Base-by-base conservation (phyloP, 2,797 vertebrate genomes). In the Tragelaphus eurycerus region DNA sequence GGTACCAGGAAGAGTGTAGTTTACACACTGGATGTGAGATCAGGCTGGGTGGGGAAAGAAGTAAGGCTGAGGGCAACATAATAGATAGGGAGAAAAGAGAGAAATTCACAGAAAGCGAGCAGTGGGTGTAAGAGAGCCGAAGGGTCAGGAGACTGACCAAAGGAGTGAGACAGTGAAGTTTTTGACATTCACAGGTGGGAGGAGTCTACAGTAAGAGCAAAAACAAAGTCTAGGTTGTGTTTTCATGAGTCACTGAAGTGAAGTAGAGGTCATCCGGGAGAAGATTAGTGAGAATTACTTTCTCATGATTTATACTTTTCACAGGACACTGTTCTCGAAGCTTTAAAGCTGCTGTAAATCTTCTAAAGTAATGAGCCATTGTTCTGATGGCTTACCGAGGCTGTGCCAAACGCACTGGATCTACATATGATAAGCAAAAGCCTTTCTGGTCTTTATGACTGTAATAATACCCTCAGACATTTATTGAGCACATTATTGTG, bases 331-430 rank as follows among this genome's bases (percentile, higher is more conserved):
- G 15, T 21, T 9, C 27, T 85, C 78, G 46, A 88, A 71, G 25
- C 64, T 95, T 93, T 90, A 86, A 81, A 97, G 21, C 82, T 55
- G 55, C 52, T 82, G 25, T 95, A n/a, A 57, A 60, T 87, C 85
- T 96, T 86, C 81, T 82, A 31, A 96, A 95, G 50, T 85, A 92
- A 43, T 25, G 29, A 31, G 43, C 29, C 10, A 7, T 89, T 93
- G 38, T 84, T 88, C 23, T 27, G 17, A 86, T 86, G 38, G 15
- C 34, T 96, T 84, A 48, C n/a, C 50, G 19, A 87, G 17, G 23
- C 50, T 88, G 23, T 84, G 57, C 60, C 86, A 86, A 46, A 82
- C 17, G 2, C 31, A 29, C 31, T 31, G 1, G 34, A 21, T 87
- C 4, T n/a, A 14, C 38, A n/a, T 57, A 29, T 14, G 54, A 48